Base-by-base conservation (phyloP, 2,113 vertebrate species). In the Sarotherodon lohbergeri region DNA sequence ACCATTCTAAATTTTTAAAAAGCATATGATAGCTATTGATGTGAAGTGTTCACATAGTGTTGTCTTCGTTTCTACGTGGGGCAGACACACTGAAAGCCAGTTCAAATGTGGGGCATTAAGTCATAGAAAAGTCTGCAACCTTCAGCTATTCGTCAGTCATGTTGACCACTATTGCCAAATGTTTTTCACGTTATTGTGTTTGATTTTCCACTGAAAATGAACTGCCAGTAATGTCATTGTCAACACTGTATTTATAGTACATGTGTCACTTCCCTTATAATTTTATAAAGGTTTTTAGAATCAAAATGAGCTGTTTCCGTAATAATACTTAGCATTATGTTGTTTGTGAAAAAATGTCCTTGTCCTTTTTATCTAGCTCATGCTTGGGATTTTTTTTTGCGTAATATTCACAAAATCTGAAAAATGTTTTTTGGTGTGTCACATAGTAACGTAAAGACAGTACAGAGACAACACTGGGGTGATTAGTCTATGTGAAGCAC, bases 221-320 rank as follows among this genome's bases (percentile, higher is more conserved):
- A 19, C 6, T 63, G 3, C n/a, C 63, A 54, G 29, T 55, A 52
- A 84, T 32, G 24, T 78, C 43, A 50, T 12, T 0, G 24, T 78
- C 27, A 2, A 0, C 24, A 22, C 43, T 3, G 0, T 13, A 76
- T 71, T 39, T 17, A 6, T 32, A 19, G 11, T 1, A 14, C n/a
- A 66, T n/a, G 13, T 27, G 19, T 68, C 59, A 89, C 89, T 90
- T 92, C 84, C 48, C 5, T 39, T n/a, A 66, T 39, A 66, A 13
- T 3, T n/a, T n/a, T n/a, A 39, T n/a, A 0, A 66, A 39, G 61
- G 61, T 13, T 13, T 66, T 66, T 66, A 22, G 0, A 7, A 39
- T 66, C 17, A 39, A 12, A 50, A 1, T 50, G 1, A 76, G 24
- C 24, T 11, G 9, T 76, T 50, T 50, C 24, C 11, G 14, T 76